phyloP scores from a whole-genome alignment of 2,113 vertebrate species.

The Peromyscus californicus region DNA sequence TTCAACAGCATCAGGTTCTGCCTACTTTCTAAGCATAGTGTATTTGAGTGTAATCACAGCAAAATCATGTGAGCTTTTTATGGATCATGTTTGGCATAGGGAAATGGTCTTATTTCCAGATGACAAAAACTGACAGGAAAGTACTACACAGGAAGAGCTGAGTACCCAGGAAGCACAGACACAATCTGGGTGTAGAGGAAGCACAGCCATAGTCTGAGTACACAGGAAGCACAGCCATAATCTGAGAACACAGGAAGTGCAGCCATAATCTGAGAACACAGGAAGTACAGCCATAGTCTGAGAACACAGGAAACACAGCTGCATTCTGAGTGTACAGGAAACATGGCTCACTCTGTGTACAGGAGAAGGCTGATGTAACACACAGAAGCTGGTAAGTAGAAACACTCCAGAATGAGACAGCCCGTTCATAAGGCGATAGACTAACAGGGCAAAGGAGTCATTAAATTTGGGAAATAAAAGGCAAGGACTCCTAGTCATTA shows the following conservation, averaged over 20 bases:
- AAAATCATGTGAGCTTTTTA: not conserved
- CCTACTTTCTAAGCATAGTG: not conserved
- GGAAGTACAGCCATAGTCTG: too few species aligned
- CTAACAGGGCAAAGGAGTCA: too few species aligned
- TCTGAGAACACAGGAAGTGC: too few species aligned
- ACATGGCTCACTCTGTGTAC: not conserved
- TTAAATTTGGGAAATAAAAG: not conserved
- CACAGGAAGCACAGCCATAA: not conserved
- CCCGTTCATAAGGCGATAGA: not conserved
- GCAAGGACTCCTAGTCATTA: not conserved
- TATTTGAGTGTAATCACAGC: not conserved
- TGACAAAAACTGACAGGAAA: not conserved
- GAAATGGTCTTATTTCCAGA: not conserved
- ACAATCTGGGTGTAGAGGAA: not conserved
- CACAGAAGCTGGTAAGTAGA: not conserved
- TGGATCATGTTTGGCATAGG: too few species aligned
- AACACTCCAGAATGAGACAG: not conserved
- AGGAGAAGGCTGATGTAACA: not conserved
- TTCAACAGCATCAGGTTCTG: not conserved
- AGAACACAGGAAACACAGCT: too few species aligned
- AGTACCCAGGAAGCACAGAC: not conserved
- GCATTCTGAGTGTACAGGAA: not conserved
- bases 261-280: too few species aligned
- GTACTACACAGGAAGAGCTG: not conserved
- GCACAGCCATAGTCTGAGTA: not conserved